phyloP scores from a whole-genome alignment of 1,140 invertebrate genomes.

The Drosophila navojoa region DNA sequence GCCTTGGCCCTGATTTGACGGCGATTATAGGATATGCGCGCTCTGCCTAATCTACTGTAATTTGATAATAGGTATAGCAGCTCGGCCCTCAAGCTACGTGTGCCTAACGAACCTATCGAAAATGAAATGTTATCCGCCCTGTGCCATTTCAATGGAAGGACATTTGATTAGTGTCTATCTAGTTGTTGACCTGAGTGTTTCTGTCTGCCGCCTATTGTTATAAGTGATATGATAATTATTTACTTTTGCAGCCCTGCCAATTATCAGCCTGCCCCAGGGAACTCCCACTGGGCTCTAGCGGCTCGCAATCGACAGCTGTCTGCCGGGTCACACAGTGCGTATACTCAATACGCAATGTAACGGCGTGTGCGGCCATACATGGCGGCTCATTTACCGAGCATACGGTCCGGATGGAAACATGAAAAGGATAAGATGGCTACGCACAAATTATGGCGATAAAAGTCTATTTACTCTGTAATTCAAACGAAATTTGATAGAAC shows the following conservation, averaged over 20 bases:
- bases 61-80: too few relatives aligned
- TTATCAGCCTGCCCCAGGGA: conserved; percentile 38
- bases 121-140: not conserved
- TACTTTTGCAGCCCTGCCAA: conserved; percentile 54
- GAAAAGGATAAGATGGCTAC: conserved; percentile 62
- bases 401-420: conserved; percentile 28
- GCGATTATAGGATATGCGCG: too few relatives aligned
- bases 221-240: conserved; percentile 78
- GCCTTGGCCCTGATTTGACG: too few relatives aligned
- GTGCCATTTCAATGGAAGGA: not conserved
- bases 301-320: not conserved
- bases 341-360: conserved; percentile 42
- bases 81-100: not conserved
- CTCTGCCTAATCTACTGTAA: too few relatives aligned
- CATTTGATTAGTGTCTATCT: not conserved
- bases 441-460: conserved; percentile 78
- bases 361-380: too few relatives aligned
- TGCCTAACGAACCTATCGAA: not conserved
- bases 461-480: conserved; percentile 79
- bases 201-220: conserved; percentile 10
- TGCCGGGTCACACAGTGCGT: conserved; percentile 43
- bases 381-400: not conserved
- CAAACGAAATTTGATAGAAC: conserved; percentile 80
- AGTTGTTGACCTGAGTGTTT: conserved; percentile 18
- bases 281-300: not conserved